Conservation (phyloP, 2,113 vertebrate genomes). For the Oenanthe oenanthe region DNA sequence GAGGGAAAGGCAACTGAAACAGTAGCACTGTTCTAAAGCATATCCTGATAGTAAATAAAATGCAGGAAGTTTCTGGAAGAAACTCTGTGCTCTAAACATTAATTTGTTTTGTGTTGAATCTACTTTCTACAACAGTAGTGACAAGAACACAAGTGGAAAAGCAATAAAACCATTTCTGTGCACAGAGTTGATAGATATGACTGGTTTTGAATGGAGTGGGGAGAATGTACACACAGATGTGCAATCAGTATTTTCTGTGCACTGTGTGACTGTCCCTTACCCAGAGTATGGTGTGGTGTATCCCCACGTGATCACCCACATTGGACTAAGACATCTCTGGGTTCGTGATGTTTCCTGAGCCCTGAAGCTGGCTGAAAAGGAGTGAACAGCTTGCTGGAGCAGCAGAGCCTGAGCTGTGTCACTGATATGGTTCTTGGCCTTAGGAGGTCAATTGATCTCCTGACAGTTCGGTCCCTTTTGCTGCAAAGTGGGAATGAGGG, state of each 20-base stretch:
- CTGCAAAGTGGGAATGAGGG: not conserved
- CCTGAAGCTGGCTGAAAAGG: not conserved
- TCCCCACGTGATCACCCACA: too few relatives aligned
- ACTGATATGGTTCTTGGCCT: not conserved
- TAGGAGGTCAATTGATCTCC: not conserved
- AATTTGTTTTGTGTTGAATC: not conserved
- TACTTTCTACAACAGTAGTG: not conserved
- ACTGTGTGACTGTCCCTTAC: too few relatives aligned
- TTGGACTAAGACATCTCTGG: not conserved
- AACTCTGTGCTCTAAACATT: not conserved
- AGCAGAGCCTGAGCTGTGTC: not conserved
- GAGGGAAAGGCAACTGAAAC: not conserved
- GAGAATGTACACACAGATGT: not conserved
- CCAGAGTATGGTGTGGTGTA: not conserved
- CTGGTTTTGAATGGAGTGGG: not conserved
- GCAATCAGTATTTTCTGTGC: not conserved
- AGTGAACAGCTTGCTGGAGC: not conserved
- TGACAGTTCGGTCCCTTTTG: not conserved
- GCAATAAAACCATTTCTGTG: not conserved
- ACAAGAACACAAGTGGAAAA: not conserved
- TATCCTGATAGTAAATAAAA: not conserved
- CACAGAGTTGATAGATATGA: not conserved
- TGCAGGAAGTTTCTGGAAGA: not conserved
- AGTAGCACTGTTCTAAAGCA: not conserved
- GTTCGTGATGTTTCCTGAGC: not conserved